Evolutionary conservation across 2,113 vertebrate species (phyloP), one percentile per base, ranked within the genome.

Genomic region (Sclerurus mexicanus): DNA sequence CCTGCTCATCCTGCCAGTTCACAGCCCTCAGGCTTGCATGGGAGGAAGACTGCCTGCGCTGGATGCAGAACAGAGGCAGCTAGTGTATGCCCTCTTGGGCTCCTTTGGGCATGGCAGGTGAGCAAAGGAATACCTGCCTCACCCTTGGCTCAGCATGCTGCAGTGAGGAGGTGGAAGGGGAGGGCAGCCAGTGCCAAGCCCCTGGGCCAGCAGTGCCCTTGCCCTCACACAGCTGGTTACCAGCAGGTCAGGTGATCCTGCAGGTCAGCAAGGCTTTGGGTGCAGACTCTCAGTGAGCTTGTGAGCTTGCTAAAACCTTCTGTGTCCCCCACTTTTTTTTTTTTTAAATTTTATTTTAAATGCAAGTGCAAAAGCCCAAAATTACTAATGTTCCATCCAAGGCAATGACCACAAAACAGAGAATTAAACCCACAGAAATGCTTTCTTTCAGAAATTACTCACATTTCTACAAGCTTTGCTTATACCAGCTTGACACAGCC

Each of bases 351-450:
- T 37, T 47, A 49, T 77, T 81, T 81, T 31, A 0, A 31, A 60
- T 60, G 52, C 93, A 97, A 96, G 92, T 96, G 93, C 83, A 93
- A 95, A 87, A 96, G 77, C 83, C 88, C 83, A 30, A 92, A 94
- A 93, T 94, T 64, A 60, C 90, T 92, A 68, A 64, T 5, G 23
- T 82, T 95, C 66, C 27, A 94, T 96, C 93, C 95, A 95, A 95
- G 62, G 53, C 76, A 93, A 23, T 37, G 58, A 92, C 96, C 96
- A 94, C 95, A 96, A 93, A 96, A 95, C 76, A 95, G 90, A 93
- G 69, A 90, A 75, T 88, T 76, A 96, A 96, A 90, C 56, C 95
- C 96, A 95, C 95, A 96, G 88, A 97, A 96, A 97, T 96, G 76
- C 76, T 92, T 94, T 95, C 90, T 92, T 92, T 92, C 82, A 89